A percentile compares a stretch with the other conserved stretches of the same genome.
These are phyloP conservation scores for Podabrus alpinus DNA, from an alignment of 2,888 invertebrate genomes.

Conservation along the genomic window DNA sequence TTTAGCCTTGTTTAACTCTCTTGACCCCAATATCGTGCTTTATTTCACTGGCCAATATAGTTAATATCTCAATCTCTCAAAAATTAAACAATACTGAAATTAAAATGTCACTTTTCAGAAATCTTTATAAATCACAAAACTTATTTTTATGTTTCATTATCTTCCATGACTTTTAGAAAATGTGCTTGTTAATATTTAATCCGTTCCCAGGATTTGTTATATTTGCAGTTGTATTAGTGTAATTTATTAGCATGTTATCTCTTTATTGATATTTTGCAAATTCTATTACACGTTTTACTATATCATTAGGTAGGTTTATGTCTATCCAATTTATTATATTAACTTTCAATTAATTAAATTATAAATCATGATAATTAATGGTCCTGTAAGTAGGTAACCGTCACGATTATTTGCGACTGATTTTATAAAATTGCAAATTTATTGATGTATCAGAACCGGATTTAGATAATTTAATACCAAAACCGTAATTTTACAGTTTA, in stretches of 20 bases:
- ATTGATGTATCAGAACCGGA: neutral
- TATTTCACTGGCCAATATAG: neutral
- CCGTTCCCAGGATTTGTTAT: neutral
- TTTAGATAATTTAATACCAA: neutral
- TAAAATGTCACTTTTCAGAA: neutral
- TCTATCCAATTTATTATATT: neutral
- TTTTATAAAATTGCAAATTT: neutral
- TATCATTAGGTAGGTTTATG: neutral
- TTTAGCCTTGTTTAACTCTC: neutral
- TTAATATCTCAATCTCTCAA: neutral
- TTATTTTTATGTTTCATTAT: neutral
- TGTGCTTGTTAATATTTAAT: neutral
- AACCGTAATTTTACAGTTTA: neutral
- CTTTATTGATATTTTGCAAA: neutral
- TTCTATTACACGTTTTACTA: neutral
- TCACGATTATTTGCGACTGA: neutral
- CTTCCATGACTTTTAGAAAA: neutral
- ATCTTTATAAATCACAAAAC: neutral
- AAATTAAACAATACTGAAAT: neutral
- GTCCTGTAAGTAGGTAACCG: neutral
- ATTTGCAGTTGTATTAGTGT: neutral
- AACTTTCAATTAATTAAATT: neutral
- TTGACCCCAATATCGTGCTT: neutral
- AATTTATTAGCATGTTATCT: neutral
- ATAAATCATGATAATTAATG: neutral